phyloP scores from a whole-genome alignment of 2,113 vertebrate genomes.

The Pelusios castaneus region DNA sequence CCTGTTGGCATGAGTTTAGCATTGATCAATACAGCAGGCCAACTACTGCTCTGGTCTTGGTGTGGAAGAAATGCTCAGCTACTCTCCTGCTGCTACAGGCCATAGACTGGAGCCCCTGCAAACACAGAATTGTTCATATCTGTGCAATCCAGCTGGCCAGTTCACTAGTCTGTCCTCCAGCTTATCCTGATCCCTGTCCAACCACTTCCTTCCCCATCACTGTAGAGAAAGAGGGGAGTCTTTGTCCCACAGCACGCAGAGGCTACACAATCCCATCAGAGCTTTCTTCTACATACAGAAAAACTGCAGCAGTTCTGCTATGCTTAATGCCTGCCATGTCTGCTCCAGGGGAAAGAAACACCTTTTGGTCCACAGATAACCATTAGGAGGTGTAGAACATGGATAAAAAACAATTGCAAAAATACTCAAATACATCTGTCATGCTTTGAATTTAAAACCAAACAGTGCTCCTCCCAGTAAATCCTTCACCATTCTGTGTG shows the following conservation, averaged over 20 bases:
- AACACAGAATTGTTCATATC: background rate
- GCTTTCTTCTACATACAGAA: background rate
- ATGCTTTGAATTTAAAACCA: background rate
- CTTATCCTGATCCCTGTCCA: background rate
- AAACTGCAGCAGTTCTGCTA: background rate
- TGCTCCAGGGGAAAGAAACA: background rate
- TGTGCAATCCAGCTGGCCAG: background rate
- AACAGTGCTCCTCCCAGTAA: background rate
- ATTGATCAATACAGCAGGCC: background rate
- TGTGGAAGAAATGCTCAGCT: background rate
- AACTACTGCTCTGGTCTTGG: too few relatives aligned
- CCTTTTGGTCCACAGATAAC: background rate
- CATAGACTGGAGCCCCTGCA: background rate
- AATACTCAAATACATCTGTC: background rate
- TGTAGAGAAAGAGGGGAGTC: background rate
- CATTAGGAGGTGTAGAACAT: background rate
- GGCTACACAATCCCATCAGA: background rate
- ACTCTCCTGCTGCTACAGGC: background rate
- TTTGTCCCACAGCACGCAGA: background rate
- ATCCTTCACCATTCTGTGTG: background rate
- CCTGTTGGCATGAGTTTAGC: background rate
- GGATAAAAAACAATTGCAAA: background rate
- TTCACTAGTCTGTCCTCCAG: background rate
- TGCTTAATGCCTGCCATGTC: background rate
- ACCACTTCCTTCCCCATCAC: background rate